Percentiles rank a stretch among this genome's conserved stretches.
Conservation (phyloP, 2,797 vertebrate species). For the Takifugu rubripes region DNA sequence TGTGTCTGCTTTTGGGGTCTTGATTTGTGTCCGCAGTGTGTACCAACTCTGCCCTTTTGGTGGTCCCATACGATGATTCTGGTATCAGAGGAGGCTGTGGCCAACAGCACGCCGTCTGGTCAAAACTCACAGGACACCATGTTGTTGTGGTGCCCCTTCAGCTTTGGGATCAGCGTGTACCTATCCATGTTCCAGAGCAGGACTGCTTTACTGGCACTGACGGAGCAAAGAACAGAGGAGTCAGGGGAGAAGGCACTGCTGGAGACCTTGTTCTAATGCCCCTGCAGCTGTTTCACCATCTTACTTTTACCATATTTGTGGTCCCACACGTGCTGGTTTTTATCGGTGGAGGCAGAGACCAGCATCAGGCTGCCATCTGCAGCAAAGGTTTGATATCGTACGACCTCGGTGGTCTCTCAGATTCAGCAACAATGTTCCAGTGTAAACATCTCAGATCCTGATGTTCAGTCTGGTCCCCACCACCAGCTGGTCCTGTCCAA, state of each 20-base stretch:
- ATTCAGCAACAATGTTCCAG: conserved; percentile 95
- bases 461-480: conserved; percentile 95
- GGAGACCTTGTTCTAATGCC: conserved; percentile 96
- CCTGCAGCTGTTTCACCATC: conserved; percentile 69
- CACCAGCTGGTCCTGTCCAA: conserved; percentile 93
- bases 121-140: conserved; percentile 99
- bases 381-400: conserved; percentile 94
- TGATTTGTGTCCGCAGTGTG: too few relatives aligned
- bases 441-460: conserved; percentile 99
- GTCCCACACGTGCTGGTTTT: conserved; percentile 96
- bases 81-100: conserved; percentile 96
- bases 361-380: conserved; percentile 95
- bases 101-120: conserved; percentile 94
- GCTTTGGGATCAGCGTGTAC: conserved; percentile 86
- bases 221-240: conserved; percentile 93
- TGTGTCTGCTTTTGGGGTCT: too few relatives aligned
- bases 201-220: conserved; percentile 94
- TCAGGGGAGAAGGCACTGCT: conserved; percentile 94
- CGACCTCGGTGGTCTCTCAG: conserved; percentile 95
- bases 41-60: conserved; percentile 70
- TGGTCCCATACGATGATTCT: conserved; percentile 95
- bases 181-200: conserved; percentile 98
- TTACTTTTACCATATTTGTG: conserved; percentile 98
- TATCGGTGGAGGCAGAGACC: conserved; percentile 96
- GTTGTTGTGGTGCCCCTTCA: conserved; percentile 96